These are phyloP conservation scores for Zapornia atra DNA, from an alignment of 2,113 vertebrate genomes.

Conservation along the genomic window DNA sequence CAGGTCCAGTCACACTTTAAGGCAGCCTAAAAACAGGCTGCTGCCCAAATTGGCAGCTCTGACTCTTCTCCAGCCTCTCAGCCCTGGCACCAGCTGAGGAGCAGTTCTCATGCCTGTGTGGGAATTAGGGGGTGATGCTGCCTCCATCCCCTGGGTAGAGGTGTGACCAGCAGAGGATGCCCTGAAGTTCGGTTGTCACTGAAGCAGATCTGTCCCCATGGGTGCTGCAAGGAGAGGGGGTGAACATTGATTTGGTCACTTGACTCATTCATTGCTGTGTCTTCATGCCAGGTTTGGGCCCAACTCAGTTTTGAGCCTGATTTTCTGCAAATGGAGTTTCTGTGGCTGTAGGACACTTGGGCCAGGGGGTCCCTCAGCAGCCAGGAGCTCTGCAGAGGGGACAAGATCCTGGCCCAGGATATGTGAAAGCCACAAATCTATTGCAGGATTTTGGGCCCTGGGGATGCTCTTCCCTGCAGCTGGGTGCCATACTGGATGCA, in stretches of 20 bases:
- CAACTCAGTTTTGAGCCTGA: neutral
- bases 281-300: neutral
- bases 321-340: neutral
- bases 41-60: neutral
- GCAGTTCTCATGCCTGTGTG: neutral
- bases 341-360: neutral
- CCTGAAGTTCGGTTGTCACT: neutral
- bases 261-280: neutral
- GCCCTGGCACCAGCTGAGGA: neutral
- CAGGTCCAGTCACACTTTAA: neutral
- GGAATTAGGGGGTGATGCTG: neutral
- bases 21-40: neutral
- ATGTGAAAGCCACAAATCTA: neutral
- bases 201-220: neutral
- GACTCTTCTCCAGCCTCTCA: neutral
- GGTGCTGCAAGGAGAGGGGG: neutral
- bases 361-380: neutral
- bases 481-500: neutral
- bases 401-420: neutral
- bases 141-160: neutral
- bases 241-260: neutral
- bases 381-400: fast-evolving
- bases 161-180: neutral
- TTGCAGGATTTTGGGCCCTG: neutral
- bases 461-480: neutral